Evolutionary conservation across 2,888 invertebrate species (phyloP).

Genomic region (Zhengitettix transpicula): DNA sequence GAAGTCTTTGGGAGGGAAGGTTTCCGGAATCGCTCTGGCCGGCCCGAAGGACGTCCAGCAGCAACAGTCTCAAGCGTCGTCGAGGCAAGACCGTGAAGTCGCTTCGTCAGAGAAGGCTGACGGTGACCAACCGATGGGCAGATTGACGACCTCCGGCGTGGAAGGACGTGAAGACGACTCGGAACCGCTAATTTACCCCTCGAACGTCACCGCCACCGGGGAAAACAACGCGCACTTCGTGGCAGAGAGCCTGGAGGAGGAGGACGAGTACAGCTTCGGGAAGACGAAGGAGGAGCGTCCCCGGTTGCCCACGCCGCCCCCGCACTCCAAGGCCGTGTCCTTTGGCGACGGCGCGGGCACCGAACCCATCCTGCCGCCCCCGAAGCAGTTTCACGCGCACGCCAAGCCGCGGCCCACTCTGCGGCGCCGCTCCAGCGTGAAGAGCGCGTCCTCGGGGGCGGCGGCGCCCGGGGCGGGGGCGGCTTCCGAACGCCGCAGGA

Average conservation of each 20-base stretch:
- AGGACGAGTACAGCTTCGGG: slow-evolving; percentile 4
- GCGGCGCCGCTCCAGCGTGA: slow-evolving; percentile 23
- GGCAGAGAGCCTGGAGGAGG: slow-evolving; percentile 16
- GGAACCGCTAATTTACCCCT: slow-evolving; percentile 2
- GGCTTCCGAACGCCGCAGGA: slow-evolving; percentile 17
- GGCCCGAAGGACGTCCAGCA: neutral
- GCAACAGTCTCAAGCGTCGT: neutral
- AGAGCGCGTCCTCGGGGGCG: slow-evolving; percentile 19
- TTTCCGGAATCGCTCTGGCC: neutral
- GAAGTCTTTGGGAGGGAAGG: neutral
- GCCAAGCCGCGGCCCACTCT: slow-evolving; percentile 19
- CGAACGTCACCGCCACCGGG: slow-evolving; percentile 10
- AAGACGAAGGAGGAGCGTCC: slow-evolving; percentile 16
- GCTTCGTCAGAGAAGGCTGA: neutral
- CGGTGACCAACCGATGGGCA: neutral
- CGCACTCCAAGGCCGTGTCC: slow-evolving; percentile 10
- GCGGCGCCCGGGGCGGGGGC: neutral
- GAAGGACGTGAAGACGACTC: slow-evolving; percentile 3
- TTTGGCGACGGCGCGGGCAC: slow-evolving; percentile 12
- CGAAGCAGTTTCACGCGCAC: slow-evolving; percentile 22
- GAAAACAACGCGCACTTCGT: slow-evolving; percentile 21
- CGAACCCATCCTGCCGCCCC: slow-evolving; percentile 21
- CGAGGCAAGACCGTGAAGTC: neutral
- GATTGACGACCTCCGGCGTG: neutral
- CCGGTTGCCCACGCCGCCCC: slow-evolving; percentile 23